These are phyloP conservation scores for Parnassius smintheus DNA, from an alignment of 2,888 invertebrate species.

Conservation along the genomic window DNA sequence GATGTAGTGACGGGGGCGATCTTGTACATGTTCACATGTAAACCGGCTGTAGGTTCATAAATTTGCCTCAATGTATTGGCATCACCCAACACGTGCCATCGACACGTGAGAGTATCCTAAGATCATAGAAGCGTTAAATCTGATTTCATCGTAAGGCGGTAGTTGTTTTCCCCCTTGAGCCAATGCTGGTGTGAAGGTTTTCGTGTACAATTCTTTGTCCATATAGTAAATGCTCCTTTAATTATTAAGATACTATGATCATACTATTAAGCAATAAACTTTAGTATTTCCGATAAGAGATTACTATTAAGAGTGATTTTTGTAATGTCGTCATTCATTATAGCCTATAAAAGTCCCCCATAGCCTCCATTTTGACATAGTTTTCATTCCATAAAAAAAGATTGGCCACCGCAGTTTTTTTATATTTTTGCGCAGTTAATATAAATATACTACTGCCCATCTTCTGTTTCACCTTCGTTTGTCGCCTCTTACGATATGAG, in stretches of 20 bases:
- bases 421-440: too few relatives aligned
- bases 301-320: too few relatives aligned
- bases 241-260: neutral
- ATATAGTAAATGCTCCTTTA: neutral
- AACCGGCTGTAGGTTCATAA: constrained; percentile 54
- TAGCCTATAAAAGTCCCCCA: too few relatives aligned
- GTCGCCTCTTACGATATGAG: too few relatives aligned
- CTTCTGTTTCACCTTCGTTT: too few relatives aligned
- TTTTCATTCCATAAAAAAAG: too few relatives aligned
- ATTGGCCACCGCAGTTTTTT: too few relatives aligned
- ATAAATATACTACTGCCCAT: too few relatives aligned
- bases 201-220: neutral
- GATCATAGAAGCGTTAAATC: constrained; percentile 52
- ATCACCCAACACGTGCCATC: constrained; percentile 32
- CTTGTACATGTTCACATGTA: too few relatives aligned
- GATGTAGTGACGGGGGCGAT: too few relatives aligned
- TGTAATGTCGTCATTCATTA: too few relatives aligned
- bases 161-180: constrained; percentile 39
- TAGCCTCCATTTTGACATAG: too few relatives aligned
- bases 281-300: neutral
- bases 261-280: neutral
- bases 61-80: constrained; percentile 47
- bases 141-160: constrained; percentile 43
- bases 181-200: constrained; percentile 2
- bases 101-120: constrained; percentile 58